Evolutionary conservation across 64 coral and sea anemone genomes (phyloP).

Genomic region (Anthopleura sola): DNA sequence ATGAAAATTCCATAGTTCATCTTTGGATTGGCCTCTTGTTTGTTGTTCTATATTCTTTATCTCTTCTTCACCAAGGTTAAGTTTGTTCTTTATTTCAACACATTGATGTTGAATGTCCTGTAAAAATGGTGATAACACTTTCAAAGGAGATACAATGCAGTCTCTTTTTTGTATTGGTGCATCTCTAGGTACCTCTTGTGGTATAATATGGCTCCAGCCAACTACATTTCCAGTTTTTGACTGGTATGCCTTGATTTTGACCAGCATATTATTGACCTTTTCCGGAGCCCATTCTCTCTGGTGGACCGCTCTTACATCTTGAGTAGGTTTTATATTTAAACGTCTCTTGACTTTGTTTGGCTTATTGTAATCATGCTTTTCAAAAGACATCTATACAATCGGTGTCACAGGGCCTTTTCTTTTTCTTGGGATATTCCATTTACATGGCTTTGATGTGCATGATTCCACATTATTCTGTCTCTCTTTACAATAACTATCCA

Average conservation of each 20-base stretch:
- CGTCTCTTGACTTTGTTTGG: background rate
- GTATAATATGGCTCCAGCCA: slow-evolving; percentile 29
- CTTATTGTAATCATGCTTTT: slow-evolving; percentile 34
- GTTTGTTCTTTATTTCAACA: slow-evolving; percentile 14
- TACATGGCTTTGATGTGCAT: slow-evolving; percentile 61
- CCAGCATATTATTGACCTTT: background rate
- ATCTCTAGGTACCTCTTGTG: slow-evolving; percentile 17
- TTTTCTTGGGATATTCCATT: slow-evolving; percentile 27
- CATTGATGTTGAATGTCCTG: slow-evolving; percentile 21
- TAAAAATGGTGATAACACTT: slow-evolving; percentile 30
- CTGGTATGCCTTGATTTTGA: slow-evolving; percentile 21
- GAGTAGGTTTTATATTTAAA: background rate
- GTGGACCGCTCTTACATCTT: slow-evolving; percentile 30
- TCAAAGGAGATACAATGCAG: slow-evolving; percentile 35
- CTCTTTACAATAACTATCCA: slow-evolving; percentile 27
- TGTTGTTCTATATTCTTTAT: slow-evolving; percentile 39
- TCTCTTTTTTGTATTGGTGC: slow-evolving; percentile 38
- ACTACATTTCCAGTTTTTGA: slow-evolving; percentile 34
- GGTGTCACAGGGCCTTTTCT: slow-evolving; percentile 26
- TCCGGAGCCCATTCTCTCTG: background rate
- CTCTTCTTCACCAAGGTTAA: background rate
- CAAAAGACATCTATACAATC: slow-evolving; percentile 16
- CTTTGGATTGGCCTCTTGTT: slow-evolving; percentile 42
- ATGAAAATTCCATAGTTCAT: slow-evolving; percentile 38
- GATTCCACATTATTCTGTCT: slow-evolving; percentile 13